phyloP scores from a whole-genome alignment of 2,113 vertebrate species.

The Heteronetta atricapilla region DNA sequence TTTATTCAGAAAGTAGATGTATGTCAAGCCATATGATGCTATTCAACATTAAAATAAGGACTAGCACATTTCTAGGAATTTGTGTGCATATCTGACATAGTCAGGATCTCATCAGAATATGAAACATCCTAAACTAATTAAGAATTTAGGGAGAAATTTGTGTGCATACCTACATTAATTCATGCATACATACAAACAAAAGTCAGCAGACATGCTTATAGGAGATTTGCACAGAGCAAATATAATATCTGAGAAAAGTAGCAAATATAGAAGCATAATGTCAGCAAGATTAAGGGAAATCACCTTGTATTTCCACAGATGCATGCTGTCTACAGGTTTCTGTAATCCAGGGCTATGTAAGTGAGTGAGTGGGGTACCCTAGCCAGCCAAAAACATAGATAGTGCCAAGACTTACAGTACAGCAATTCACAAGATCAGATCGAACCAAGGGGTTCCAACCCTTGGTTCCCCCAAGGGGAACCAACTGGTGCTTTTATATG shows the following conservation, averaged over 20 bases:
- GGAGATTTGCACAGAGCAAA: not conserved
- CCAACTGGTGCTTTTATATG: not conserved
- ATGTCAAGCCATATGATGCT: not conserved
- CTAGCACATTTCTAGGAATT: not conserved
- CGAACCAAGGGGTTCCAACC: not conserved
- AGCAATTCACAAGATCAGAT: not conserved
- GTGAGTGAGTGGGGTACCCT: not conserved
- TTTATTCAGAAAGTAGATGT: not conserved
- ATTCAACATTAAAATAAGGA: not conserved
- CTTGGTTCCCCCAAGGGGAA: too few species aligned
- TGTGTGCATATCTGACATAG: not conserved
- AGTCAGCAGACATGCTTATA: not conserved
- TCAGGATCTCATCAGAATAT: not conserved
- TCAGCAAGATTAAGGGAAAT: not conserved
- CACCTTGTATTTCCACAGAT: not conserved
- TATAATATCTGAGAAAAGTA: not conserved
- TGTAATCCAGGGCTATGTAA: not conserved
- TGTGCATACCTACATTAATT: not conserved
- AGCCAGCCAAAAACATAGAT: not conserved
- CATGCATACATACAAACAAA: not conserved
- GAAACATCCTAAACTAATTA: not conserved
- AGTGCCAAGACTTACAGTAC: not conserved
- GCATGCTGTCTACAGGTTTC: not conserved
- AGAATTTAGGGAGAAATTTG: not conserved
- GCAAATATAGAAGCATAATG: not conserved